phyloP scores from a whole-genome alignment of 2,797 vertebrate species.

The Tokudaia muenninki region DNA sequence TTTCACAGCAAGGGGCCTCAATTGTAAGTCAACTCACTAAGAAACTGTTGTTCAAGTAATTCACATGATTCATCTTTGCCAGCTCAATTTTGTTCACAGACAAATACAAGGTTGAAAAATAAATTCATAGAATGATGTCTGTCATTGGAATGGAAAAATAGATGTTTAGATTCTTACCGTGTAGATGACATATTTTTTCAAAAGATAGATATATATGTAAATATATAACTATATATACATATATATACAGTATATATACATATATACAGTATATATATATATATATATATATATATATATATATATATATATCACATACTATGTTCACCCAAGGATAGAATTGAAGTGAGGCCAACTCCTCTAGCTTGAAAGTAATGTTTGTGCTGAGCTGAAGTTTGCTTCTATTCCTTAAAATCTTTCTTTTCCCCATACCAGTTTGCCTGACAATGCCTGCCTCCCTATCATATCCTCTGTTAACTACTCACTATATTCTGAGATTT shows the following conservation, averaged over 20 bases:
- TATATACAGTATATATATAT: not conserved
- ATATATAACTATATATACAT: not conserved
- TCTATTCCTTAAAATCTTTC: constrained; percentile 16
- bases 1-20: constrained; percentile 64
- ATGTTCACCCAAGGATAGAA: constrained; percentile 58
- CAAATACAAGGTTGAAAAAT: constrained; percentile 71
- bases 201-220: not conserved
- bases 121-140: constrained; percentile 76
- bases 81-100: constrained; percentile 71
- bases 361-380: constrained; percentile 62
- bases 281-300: too few relatives aligned
- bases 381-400: constrained; percentile 48
- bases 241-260: not conserved
- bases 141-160: constrained; percentile 66
- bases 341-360: constrained; percentile 32
- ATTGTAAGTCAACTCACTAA: constrained; percentile 74
- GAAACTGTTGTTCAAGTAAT: constrained; percentile 71
- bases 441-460: constrained; percentile 47
- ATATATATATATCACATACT: not conserved
- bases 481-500: not conserved
- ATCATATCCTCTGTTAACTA: not conserved
- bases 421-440: constrained; percentile 34
- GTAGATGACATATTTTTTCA: not conserved
- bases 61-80: constrained; percentile 66
- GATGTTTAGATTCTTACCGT: constrained; percentile 64